Evolutionary conservation across 2,888 invertebrate species (phyloP), one percentile per base, ranked within the genome.

Genomic region (Monopis laevigella): DNA sequence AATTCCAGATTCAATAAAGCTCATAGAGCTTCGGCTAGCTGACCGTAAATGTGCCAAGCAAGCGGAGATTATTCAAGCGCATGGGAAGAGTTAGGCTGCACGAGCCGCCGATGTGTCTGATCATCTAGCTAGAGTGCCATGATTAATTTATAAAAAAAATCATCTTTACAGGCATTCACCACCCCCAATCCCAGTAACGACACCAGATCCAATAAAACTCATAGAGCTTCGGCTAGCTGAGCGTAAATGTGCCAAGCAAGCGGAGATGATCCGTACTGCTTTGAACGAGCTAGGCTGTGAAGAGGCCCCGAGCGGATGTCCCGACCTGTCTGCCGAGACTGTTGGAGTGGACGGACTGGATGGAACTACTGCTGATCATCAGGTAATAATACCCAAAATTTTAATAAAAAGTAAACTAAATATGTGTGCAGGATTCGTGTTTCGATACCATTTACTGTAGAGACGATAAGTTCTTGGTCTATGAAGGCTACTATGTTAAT

Each of bases 241-340:
- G 63, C 86, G 92, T 46, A 93, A 92, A 63, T 87, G 92, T 65
- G 86, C 88, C 44, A 88, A 87, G 53, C 89, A 95, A 59, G 86
- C 89, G 2, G 93, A 94, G 59, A 86, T 94, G 64, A 93, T 93
- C 50, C 87, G 89, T 55, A 85, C 88, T 34, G 93, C 93, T n/a
- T 71, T 94, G 44, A 92, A 90, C 44, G 92, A 93, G 66, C 82
- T 93, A 18, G 93, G 93, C 42, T 93, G 93, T 61, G 93, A 93
- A 66, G 93, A 93, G 72, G 84, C 91, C 44, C 93, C 93, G 11
- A 88, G 91, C 5, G 93, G 92, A 39, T 92, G 92, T 62, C 86
- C 86, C 8, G 93, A 93, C 68, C 78, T 92, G n/a, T 92, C 92
- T 58, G 84, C 85, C 7, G 93, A 93, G 70, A 83, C 92, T 1